A percentile compares a stretch with the other conserved stretches of the same genome.
Conservation (phyloP, 2,113 vertebrate genomes). For the Odocoileus virginianus region DNA sequence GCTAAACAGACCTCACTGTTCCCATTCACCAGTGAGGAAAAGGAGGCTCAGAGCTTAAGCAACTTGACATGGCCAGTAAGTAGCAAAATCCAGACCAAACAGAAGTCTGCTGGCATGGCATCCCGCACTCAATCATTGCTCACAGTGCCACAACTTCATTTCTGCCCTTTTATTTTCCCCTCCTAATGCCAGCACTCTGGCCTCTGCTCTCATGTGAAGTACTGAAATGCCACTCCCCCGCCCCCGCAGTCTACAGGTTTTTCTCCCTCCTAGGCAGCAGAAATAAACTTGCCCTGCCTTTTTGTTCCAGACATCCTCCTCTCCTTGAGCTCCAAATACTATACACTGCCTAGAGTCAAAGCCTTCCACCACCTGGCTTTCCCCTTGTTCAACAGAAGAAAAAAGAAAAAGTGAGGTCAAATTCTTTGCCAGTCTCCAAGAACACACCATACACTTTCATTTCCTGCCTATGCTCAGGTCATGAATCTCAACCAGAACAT, state of each 20-base stretch:
- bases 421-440: background rate
- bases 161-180: background rate
- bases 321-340: background rate
- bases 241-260: fast-evolving
- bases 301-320: background rate
- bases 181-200: background rate
- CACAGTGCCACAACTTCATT: background rate
- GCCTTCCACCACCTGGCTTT: background rate
- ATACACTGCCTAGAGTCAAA: background rate
- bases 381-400: background rate
- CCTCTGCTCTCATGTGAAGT: background rate
- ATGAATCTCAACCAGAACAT: background rate
- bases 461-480: background rate
- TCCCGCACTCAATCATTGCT: background rate
- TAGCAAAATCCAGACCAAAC: background rate
- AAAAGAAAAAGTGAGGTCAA: background rate
- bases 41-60: background rate
- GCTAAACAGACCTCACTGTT: background rate
- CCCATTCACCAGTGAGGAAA: background rate
- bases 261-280: background rate
- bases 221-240: fast-evolving
- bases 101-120: background rate
- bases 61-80: background rate
- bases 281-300: background rate
- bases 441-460: background rate